Evolutionary conservation across 1,140 invertebrate species (phyloP), one percentile per base, ranked within the genome.

Genomic region (Prorops nasuta): DNA sequence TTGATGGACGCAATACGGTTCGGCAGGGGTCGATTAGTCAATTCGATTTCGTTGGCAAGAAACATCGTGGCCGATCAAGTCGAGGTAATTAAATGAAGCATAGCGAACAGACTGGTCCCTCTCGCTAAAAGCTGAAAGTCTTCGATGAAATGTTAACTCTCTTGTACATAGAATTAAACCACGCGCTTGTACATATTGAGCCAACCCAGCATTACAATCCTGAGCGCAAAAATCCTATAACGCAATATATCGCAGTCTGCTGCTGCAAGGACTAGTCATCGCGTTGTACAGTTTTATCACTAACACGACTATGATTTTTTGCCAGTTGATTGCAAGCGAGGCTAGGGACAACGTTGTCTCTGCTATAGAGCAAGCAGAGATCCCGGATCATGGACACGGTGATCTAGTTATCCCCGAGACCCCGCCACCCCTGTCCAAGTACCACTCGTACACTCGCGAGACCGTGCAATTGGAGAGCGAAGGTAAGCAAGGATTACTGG

Each of bases 21-120:
- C 47, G 58, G 60, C 56, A 61, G 63, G 63, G 72, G 72, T 47
- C 64, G 70, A 66, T 71, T 77, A 60, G 60, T 76, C 43, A 75
- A 71, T 74, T 72, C 66, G 36, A 55, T 63, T 44, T 56, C 59
- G 51, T 69, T 76, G 62, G 60, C 66, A 45, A 69, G 55, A 71
- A 77, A 76, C 67, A 64, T 66, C 69, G 52, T 74, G 53, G 56
- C 57, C 43, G 51, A 68, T 44, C 63, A 47, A 56, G 56, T 60
- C 39, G 68, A 76, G 75, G 74, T 77, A 77, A 77, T 51, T 63
- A 57, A 45, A 34, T 28, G 9, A 28, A 28, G 4, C 10, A 28
- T 28, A 4, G 24, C 10, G 24, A 28, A 28, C 10, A 28, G 10
- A 28, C 24, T 28, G n/a, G n/a, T n/a, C n/a, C n/a, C n/a, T n/a